Evolutionary conservation across 2,888 invertebrate genomes (phyloP).

Genomic region (Meandrusa payeni): DNA sequence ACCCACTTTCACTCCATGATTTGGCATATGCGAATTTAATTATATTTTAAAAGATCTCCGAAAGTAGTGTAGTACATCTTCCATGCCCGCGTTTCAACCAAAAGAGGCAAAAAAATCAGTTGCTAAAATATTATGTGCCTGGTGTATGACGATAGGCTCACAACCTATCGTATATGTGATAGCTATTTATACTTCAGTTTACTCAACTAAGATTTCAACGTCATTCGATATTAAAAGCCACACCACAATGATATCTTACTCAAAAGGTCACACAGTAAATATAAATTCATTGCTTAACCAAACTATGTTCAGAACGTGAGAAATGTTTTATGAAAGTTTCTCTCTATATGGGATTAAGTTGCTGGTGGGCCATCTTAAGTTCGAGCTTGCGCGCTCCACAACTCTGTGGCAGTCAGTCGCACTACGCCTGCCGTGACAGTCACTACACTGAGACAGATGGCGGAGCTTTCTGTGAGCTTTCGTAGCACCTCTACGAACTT

Average conservation of each 20-base stretch:
- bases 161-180: too few relatives aligned
- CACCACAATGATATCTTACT: background rate
- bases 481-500: conserved; percentile 2
- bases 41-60: too few relatives aligned
- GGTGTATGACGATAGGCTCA: too few relatives aligned
- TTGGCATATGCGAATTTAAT: too few relatives aligned
- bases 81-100: too few relatives aligned
- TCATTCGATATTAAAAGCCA: too few relatives aligned
- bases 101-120: too few relatives aligned
- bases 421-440: conserved; percentile 53
- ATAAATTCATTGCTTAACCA: background rate
- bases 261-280: background rate
- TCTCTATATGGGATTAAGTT: conserved; percentile 49
- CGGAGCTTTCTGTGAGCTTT: background rate
- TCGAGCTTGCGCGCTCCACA: conserved; percentile 59
- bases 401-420: conserved; percentile 55
- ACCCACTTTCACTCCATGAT: too few relatives aligned
- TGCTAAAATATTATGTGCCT: too few relatives aligned
- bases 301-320: conserved; percentile 25
- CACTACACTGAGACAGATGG: conserved; percentile 46
- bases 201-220: too few relatives aligned
- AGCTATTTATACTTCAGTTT: too few relatives aligned
- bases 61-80: too few relatives aligned
- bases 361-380: conserved; percentile 36
- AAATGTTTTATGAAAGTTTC: conserved; percentile 43